Evolutionary conservation across 2,888 invertebrate genomes (phyloP), one percentile per base, ranked within the genome.

Genomic region (Bembecia ichneumoniformis): DNA sequence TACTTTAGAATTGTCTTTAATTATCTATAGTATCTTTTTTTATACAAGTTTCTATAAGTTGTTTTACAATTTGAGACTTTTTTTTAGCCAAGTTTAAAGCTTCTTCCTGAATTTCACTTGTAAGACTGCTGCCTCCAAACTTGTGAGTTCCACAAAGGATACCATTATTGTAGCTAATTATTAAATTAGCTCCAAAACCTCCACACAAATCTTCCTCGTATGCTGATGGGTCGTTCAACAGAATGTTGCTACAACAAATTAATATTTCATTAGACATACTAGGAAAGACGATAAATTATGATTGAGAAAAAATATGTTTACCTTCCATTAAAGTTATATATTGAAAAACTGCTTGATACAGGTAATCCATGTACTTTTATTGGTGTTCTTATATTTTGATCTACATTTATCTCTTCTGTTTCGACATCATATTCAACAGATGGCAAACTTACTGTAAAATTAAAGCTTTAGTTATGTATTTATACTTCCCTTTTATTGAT

Each of bases 141-240:
- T 95, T 95, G 62, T 93, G 90, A 20, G 92, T 82, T 49, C 89
- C 91, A 74, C 91, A 92, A 11, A 92, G 69, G 46, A 89, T 80
- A n/a, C 86, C 84, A 54, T 90, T 88, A 57, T 91, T 91, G 55
- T 90, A 89, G 46, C 92, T 92, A 44, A 95, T 80, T 50, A 92
- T 92, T 48, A 93, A 70, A 57, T 89, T 89, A n/a, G 88, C 77
- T 43, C 86, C 84, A 46, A 71, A 63, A n/a, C 92, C 91, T 49
- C 90, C 89, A 62, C 92, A 90, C 59, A 94, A 88, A 58, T 88
- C 89, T 82, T 96, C 96, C 82, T 96, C 96, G 75, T 95, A 94
- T n/a, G 89, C 81, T 36, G 93, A 92, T 34, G 96, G 96, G 75
- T 96, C 96, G n/a, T 90, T 89, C 57, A 95, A 71, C 46, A 94